Base-by-base conservation (phyloP, 1,140 invertebrate genomes). In the Anastatus disparis region DNA sequence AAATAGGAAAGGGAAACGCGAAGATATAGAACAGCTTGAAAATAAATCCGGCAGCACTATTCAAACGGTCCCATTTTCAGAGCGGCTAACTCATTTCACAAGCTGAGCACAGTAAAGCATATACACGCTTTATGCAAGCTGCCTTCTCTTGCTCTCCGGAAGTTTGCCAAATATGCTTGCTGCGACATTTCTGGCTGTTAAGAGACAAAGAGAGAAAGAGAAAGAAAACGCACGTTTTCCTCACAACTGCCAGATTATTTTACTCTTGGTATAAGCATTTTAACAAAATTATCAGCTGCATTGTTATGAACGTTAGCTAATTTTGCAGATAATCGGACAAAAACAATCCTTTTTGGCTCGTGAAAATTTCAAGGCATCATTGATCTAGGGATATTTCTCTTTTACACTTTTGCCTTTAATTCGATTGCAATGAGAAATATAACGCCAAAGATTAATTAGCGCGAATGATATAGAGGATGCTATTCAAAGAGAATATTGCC, bases 41-140 rank as follows among this genome's bases (percentile, higher is more conserved):
- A 76, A 77, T 77, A 77, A 77, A 71, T 46, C 64, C 27, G 46
- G 38, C 38, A 67, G 42, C 52, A 58, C 64, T n/a, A 7, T 7
- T 24, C 55, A 12, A 12, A 40, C 29, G 35, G 26, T 61, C 15
- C 53, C 20, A 46, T 59, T 71, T 38, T 20, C 13, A 29, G n/a
- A n/a, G 31, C 3, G 52, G 53, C 50, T n/a, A 46, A 44, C 42
- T 42, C 15, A 24, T 20, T 55, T n/a, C n/a, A n/a, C n/a, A n/a
- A n/a, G n/a, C n/a, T n/a, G n/a, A n/a, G n/a, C n/a, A n/a, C n/a
- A n/a, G n/a, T n/a, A n/a, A n/a, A n/a, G n/a, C n/a, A n/a, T n/a
- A n/a, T n/a, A n/a, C n/a, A n/a, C n/a, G n/a, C n/a, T n/a, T n/a
- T n/a, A n/a, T n/a, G n/a, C n/a, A n/a, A n/a, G n/a, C n/a, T 2